Evolutionary conservation across 2,797 vertebrate species (phyloP).

Genomic region (Melanotaenia boesemani): DNA sequence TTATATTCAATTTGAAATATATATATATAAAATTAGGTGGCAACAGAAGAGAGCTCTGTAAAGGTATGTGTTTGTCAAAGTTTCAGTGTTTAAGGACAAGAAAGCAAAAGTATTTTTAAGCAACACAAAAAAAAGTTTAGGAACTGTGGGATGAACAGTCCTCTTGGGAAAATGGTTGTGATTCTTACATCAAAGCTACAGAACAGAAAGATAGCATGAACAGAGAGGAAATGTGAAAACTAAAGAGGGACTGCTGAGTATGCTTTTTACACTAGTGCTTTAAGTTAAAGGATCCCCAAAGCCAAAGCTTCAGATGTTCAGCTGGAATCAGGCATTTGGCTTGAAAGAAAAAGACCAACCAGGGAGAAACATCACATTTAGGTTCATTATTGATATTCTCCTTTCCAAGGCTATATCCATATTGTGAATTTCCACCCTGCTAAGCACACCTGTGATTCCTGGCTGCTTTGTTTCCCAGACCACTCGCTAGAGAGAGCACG

Average conservation of each 20-base stretch:
- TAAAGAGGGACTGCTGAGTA: slow-evolving; percentile 10
- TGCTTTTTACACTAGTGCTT: slow-evolving; percentile 12
- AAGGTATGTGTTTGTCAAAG: slow-evolving; percentile 28
- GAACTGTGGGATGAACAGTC: slow-evolving; percentile 25
- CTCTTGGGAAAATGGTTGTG: slow-evolving; percentile 25
- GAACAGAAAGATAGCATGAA: slow-evolving; percentile 12
- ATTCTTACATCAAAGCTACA: slow-evolving; percentile 41
- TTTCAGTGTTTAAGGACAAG: slow-evolving; percentile 44
- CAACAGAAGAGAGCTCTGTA: slow-evolving; percentile 20
- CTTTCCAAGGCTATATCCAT: slow-evolving; percentile 39
- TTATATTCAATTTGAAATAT: slow-evolving; percentile 39
- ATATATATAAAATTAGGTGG: slow-evolving; percentile 20
- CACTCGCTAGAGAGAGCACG: slow-evolving; percentile 21
- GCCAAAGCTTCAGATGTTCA: slow-evolving; percentile 24
- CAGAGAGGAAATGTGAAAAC: slow-evolving; percentile 17
- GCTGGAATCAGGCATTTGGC: slow-evolving; percentile 21
- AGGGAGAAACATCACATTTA: slow-evolving; percentile 23
- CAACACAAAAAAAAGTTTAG: slow-evolving; percentile 13
- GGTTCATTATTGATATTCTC: slow-evolving; percentile 27
- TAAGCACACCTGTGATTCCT: slow-evolving; percentile 74
- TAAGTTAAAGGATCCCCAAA: slow-evolving; percentile 16
- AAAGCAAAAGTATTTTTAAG: slow-evolving; percentile 31
- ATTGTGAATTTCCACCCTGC: slow-evolving; percentile 59
- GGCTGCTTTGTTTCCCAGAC: slow-evolving; percentile 47
- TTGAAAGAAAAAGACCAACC: slow-evolving; percentile 22